Evolutionary conservation across 2,797 vertebrate genomes (phyloP).

Genomic region (Etheostoma perlongum): DNA sequence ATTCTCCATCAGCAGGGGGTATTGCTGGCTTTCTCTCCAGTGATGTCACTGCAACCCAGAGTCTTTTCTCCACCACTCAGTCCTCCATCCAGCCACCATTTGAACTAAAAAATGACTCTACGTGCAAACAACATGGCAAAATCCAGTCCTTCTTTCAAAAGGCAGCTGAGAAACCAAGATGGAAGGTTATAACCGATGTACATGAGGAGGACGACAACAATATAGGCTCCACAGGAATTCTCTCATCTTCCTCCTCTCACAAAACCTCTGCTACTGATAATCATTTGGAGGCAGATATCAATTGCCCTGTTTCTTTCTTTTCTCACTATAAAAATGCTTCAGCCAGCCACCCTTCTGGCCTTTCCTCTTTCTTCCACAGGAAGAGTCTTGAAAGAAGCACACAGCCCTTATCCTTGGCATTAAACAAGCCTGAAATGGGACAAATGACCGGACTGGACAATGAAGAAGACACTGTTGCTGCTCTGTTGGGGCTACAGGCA

Average conservation of each 20-base stretch:
- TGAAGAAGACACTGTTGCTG: constrained; percentile 10
- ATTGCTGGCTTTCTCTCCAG: constrained; percentile 89
- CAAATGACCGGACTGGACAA: neutral
- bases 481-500: constrained; percentile 5
- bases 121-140: constrained; percentile 79
- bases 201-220: constrained; percentile 28
- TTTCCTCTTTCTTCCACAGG: constrained; percentile 82
- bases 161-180: constrained; percentile 84
- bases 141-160: constrained; percentile 92
- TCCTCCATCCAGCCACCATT: constrained; percentile 22
- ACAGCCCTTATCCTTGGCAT: neutral
- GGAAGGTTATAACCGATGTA: constrained; percentile 20
- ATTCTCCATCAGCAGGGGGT: constrained; percentile 80
- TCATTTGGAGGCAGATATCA: constrained; percentile 5
- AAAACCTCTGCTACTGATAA: constrained; percentile 17
- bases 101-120: constrained; percentile 59
- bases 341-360: constrained; percentile 20
- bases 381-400: constrained; percentile 68
- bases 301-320: neutral
- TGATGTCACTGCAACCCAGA: constrained; percentile 78
- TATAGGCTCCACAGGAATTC: neutral
- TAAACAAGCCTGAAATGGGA: constrained; percentile 18
- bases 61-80: constrained; percentile 34
- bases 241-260: neutral
- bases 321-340: constrained; percentile 26